Conservation (phyloP, 2,797 vertebrate genomes). For the Varecia variegata region DNA sequence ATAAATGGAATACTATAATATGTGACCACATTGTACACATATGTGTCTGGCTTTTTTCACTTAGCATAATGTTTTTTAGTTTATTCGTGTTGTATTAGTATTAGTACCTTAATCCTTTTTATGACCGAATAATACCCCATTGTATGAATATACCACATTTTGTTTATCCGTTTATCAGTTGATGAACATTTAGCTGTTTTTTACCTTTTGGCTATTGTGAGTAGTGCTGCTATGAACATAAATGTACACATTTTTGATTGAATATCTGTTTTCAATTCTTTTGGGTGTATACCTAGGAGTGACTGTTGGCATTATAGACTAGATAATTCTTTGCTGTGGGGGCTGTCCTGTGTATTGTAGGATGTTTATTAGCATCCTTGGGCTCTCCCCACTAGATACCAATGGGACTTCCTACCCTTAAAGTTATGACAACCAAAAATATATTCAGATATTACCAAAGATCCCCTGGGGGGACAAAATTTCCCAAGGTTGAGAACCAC, state of each 20-base stretch:
- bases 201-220: background rate
- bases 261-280: background rate
- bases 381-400: background rate
- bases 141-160: background rate
- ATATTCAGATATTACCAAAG: background rate
- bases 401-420: background rate
- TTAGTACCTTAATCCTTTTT: background rate
- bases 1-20: background rate
- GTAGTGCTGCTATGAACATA: background rate
- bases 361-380: background rate
- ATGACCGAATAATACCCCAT: background rate
- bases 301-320: background rate
- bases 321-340: background rate
- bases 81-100: background rate
- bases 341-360: background rate
- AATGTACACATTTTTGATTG: background rate
- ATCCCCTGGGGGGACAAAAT: background rate
- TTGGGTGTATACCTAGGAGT: background rate
- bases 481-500: background rate
- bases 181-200: background rate
- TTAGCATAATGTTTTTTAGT: background rate
- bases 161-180: background rate
- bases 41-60: background rate
- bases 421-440: background rate
- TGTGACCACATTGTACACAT: background rate